These are phyloP conservation scores for cattle (Bos taurus) DNA, from an alignment of 2,113 vertebrate species.

Conservation along the genomic window DNA sequence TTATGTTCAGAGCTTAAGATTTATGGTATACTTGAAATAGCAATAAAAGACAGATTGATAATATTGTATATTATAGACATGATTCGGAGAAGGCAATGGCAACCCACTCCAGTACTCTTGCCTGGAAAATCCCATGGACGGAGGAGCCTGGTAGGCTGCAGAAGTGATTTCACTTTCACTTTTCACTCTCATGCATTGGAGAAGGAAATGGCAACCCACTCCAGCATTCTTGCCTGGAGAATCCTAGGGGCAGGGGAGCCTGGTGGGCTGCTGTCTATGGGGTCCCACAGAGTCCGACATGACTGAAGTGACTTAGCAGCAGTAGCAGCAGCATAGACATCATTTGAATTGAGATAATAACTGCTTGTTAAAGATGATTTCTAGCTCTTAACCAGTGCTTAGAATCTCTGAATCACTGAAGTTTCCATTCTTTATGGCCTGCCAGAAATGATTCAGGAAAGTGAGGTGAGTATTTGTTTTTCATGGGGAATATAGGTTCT, in stretches of 20 bases:
- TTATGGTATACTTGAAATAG: background rate
- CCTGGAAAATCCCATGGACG: too few species aligned
- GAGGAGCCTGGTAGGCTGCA: too few species aligned
- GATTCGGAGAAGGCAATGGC: background rate
- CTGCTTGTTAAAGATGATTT: background rate
- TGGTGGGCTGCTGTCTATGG: too few species aligned
- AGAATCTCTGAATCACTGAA: background rate
- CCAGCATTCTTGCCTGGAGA: too few species aligned
- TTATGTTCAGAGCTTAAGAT: background rate
- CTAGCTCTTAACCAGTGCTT: background rate
- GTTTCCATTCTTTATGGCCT: background rate
- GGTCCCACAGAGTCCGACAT: too few species aligned
- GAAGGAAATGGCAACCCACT: too few species aligned
- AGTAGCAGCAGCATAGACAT: background rate
- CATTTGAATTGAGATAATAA: background rate
- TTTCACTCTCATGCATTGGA: too few species aligned
- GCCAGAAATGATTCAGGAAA: background rate
- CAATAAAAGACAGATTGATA: background rate
- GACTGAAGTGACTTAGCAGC: too few species aligned
- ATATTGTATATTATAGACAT: background rate
- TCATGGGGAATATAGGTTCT: background rate
- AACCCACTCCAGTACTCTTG: too few species aligned
- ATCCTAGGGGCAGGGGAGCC: too few species aligned
- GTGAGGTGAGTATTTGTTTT: background rate
- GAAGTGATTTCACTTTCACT: too few species aligned